Evolutionary conservation across 2,797 vertebrate genomes (phyloP).

Genomic region (Acipenser oxyrinchus): DNA sequence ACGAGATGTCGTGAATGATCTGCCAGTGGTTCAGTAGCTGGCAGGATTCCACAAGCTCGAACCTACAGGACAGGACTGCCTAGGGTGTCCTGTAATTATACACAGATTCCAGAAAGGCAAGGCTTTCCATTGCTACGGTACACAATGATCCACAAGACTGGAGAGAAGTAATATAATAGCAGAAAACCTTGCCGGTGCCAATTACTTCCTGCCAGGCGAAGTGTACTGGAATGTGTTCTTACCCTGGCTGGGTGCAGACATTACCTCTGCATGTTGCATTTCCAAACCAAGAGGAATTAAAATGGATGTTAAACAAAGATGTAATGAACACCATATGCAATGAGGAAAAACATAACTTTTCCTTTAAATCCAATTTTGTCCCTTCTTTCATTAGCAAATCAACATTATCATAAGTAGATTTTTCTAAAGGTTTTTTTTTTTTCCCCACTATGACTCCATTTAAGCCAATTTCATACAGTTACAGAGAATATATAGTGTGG

Average conservation of each 20-base stretch:
- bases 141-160: too few relatives aligned
- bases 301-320: too few relatives aligned
- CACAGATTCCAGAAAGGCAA: background rate
- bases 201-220: too few relatives aligned
- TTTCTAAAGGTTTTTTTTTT: constrained; percentile 21
- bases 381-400: too few relatives aligned
- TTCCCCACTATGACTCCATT: too few relatives aligned
- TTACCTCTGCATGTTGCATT: constrained; percentile 40
- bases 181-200: too few relatives aligned
- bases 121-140: too few relatives aligned
- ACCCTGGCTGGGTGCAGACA: constrained; percentile 15
- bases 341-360: constrained; percentile 38
- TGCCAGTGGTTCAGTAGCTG: constrained; percentile 37
- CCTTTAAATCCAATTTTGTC: too few relatives aligned
- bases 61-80: constrained; percentile 15
- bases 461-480: too few relatives aligned
- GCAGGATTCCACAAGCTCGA: constrained; percentile 23
- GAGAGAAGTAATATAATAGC: too few relatives aligned
- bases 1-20: constrained; percentile 22
- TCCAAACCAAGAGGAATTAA: constrained; percentile 11
- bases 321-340: constrained; percentile 24
- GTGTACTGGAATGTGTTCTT: constrained; percentile 18
- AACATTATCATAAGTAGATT: too few relatives aligned
- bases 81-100: constrained; percentile 42
- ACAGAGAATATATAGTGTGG: too few relatives aligned